Percentiles rank a stretch among this genome's conserved stretches.
These are phyloP conservation scores for Rhagoletis zephyria DNA, from an alignment of 1,140 invertebrate genomes.

Conservation along the genomic window DNA sequence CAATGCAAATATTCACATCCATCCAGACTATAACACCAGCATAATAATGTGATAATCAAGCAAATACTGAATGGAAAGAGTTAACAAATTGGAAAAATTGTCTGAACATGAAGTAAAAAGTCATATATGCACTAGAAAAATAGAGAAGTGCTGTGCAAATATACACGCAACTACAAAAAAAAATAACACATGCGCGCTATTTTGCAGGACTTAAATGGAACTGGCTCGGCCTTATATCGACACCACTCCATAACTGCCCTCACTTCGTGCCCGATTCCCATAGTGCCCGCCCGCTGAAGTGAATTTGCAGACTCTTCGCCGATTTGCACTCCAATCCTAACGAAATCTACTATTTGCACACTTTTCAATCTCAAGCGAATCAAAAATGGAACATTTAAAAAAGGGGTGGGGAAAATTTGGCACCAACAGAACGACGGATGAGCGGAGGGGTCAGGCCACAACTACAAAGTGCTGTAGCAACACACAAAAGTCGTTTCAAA, in stretches of 20 bases:
- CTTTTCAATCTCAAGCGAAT: not conserved
- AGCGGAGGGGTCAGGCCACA: not conserved
- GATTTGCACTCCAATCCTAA: not conserved
- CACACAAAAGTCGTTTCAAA: not conserved
- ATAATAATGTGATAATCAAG: not conserved
- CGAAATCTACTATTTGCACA: not conserved
- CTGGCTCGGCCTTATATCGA: too few species aligned
- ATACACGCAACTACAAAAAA: not conserved
- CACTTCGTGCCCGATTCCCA: too few species aligned
- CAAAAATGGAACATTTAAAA: not conserved
- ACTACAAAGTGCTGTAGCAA: not conserved
- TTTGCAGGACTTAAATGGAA: too few species aligned
- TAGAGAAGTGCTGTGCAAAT: conserved; percentile 3
- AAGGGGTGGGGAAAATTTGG: not conserved
- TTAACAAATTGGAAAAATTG: not conserved
- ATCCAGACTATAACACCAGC: too few species aligned
- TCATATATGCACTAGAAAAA: not conserved
- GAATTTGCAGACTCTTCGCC: too few species aligned
- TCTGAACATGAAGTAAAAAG: not conserved
- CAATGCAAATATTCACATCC: too few species aligned
- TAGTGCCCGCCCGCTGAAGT: too few species aligned
- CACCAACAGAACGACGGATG: not conserved
- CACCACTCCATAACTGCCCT: too few species aligned
- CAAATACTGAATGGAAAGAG: not conserved
- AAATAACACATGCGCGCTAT: not conserved